Conservation (phyloP, 2,797 vertebrate genomes). For the Acridotheres tristis region DNA sequence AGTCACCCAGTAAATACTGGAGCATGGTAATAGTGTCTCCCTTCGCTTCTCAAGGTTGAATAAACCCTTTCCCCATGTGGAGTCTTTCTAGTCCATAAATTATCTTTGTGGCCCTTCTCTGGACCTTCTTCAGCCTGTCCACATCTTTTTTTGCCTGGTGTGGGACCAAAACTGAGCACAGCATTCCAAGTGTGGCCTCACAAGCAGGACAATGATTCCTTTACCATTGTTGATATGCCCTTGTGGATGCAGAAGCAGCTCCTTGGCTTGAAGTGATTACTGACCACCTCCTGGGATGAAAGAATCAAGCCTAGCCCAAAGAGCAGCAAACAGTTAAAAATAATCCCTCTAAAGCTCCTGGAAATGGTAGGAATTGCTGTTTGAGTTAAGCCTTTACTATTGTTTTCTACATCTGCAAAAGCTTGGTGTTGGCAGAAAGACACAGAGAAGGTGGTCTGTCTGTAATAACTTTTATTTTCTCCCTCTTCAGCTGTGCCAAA, state of each 20-base stretch:
- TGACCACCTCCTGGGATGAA: background rate
- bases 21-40: background rate
- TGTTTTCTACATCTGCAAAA: background rate
- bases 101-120: background rate
- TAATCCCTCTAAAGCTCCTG: background rate
- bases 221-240: background rate
- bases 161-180: background rate
- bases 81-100: background rate
- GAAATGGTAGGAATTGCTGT: background rate
- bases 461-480: background rate
- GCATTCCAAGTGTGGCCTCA: background rate
- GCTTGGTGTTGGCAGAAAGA: background rate
- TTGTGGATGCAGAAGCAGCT: background rate
- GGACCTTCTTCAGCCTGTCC: background rate
- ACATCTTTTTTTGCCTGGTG: background rate
- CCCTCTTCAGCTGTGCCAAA: background rate
- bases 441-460: background rate
- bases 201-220: background rate
- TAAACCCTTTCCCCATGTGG: background rate
- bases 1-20: background rate
- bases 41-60: background rate
- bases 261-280: background rate
- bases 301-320: background rate
- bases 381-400: background rate
- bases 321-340: background rate